Evolutionary conservation across 2,888 invertebrate genomes (phyloP), one percentile per base, ranked within the genome.

Genomic region (Ophion ellenae): DNA sequence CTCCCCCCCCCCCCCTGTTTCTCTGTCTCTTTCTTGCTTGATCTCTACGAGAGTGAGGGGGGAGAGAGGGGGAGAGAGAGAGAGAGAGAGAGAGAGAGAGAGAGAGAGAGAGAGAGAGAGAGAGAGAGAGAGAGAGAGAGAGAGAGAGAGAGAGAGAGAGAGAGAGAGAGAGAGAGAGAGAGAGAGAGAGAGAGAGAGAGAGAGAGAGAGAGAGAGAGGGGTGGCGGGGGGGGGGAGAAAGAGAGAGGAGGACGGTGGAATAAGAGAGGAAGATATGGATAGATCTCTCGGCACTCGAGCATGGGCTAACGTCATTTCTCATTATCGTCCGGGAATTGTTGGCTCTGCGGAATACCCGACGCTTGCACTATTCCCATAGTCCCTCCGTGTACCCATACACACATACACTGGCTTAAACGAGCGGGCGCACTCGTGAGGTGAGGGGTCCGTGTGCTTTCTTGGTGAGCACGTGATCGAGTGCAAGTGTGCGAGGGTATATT

Each of bases 321-420:
- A 86, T 86, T 86, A 86, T 83, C 85, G 85, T 83, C 76, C 83
- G 80, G 80, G 75, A 83, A 85, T 83, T 85, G 82, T 85, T 85
- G 80, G 82, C 85, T 83, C 85, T 83, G 85, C 32, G 80, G 85
- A 85, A 83, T 80, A 83, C 76, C 83, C 80, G 57, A 76, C 67
- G 71, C 80, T 76, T 69, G 45, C 80, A 76, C 76, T 73, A 76
- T 83, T 45, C 82, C 63, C 76, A 69, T 57, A 79, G 66, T 80
- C 53, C 70, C 28, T 61, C 32, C 45, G 36, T 11, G 63, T 36
- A 14, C 40, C 57, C n/a, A 74, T 20, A 47, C 28, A 76, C 20
- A 11, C 32, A 81, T 45, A 75, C 40, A 47, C 36, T 70, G 61
- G 6, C 66, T 67, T 24, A 66, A 9, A 59, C 32, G 32, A 59